These are phyloP conservation scores for Spodoptera picta DNA, from an alignment of 2,888 invertebrate species.

Conservation along the genomic window DNA sequence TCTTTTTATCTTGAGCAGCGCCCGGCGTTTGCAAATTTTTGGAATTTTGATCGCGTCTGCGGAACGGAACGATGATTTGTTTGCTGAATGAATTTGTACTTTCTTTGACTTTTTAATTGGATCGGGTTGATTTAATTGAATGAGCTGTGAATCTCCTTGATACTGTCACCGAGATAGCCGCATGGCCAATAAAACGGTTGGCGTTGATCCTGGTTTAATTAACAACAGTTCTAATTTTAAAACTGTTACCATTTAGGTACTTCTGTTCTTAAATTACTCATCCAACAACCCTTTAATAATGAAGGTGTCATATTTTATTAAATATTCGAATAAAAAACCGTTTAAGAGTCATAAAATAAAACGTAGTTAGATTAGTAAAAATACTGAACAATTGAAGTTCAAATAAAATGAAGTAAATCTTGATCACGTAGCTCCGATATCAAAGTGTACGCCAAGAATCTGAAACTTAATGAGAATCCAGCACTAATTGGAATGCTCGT, in stretches of 20 bases:
- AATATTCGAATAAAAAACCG: constrained; percentile 1
- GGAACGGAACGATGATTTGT: constrained; percentile 33
- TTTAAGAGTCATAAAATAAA: constrained; percentile 6
- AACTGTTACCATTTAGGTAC: no score
- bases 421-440: constrained; percentile 83
- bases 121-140: constrained; percentile 22
- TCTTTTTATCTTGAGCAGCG: constrained; percentile 40
- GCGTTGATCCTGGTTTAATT: neutral
- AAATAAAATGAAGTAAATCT: constrained; percentile 75
- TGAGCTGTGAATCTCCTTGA: constrained; percentile 8
- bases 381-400: constrained; percentile 56
- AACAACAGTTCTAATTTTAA: no score
- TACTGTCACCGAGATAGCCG: neutral
- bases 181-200: neutral
- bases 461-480: constrained; percentile 83
- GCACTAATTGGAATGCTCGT: constrained; percentile 86
- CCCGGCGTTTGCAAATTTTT: constrained; percentile 40
- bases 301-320: no score
- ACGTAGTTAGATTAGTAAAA: constrained; percentile 18
- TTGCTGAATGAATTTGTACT: constrained; percentile 30
- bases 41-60: constrained; percentile 43
- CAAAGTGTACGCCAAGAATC: constrained; percentile 80
- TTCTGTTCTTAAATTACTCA: no score
- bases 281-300: no score
- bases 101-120: constrained; percentile 31